phyloP scores from a whole-genome alignment of 2,888 invertebrate genomes.

The Galerucella calmariensis region DNA sequence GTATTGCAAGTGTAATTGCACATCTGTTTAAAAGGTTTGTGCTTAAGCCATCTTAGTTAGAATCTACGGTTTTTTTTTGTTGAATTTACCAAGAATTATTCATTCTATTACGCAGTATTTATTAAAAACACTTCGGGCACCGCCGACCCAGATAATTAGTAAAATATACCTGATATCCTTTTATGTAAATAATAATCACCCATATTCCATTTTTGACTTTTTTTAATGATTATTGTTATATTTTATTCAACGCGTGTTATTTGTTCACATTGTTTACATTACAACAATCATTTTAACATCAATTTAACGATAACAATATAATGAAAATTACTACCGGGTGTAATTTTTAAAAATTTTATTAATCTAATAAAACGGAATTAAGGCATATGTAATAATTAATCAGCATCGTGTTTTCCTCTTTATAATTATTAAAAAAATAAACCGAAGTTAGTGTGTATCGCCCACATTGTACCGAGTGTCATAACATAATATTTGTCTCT shows the following conservation, averaged over 20 bases:
- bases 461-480: too few species aligned
- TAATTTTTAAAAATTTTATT: neutral
- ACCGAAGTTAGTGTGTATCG: neutral
- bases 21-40: too few species aligned
- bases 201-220: constrained; percentile 27
- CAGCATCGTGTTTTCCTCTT: neutral
- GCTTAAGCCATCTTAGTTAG: too few species aligned
- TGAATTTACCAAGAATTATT: neutral
- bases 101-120: neutral
- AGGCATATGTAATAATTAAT: neutral
- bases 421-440: neutral
- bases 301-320: constrained; percentile 18
- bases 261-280: constrained; percentile 28
- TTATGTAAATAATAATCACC: constrained; percentile 21
- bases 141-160: neutral
- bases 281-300: constrained; percentile 23
- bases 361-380: neutral
- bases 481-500: too few species aligned
- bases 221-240: constrained; percentile 28
- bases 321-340: constrained; percentile 3
- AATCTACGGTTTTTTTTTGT: too few species aligned
- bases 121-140: neutral
- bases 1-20: too few species aligned
- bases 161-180: constrained; percentile 23
- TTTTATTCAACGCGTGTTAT: constrained; percentile 24